Percentiles rank a stretch among this genome's conserved stretches.
phyloP scores from a whole-genome alignment of 2,888 invertebrate genomes.

The Holacanthella duospinosa region DNA sequence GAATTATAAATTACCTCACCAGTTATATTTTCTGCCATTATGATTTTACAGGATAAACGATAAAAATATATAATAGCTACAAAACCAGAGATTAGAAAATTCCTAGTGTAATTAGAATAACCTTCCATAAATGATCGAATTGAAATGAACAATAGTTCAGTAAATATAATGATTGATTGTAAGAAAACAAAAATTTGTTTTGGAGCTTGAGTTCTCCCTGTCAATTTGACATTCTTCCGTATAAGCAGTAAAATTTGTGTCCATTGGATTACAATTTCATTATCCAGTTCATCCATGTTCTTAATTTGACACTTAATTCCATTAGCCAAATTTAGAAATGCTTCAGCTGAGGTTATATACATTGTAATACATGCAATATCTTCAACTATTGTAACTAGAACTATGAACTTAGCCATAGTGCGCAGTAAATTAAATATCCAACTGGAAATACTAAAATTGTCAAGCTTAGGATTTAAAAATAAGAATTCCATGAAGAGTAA shows the following conservation, averaged over 20 bases:
- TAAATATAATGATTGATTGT: background rate
- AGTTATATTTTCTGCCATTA: background rate
- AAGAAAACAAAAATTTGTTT: background rate
- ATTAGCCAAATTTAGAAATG: background rate
- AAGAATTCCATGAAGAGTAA: too few relatives aligned
- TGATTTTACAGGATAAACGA: background rate
- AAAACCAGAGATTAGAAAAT: too few relatives aligned
- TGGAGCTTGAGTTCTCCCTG: conserved; percentile 1
- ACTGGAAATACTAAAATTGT: too few relatives aligned
- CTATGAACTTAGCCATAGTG: background rate
- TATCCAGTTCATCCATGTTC: too few relatives aligned
- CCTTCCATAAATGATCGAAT: too few relatives aligned
- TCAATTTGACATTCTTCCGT: background rate
- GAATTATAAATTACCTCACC: too few relatives aligned
- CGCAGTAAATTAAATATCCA: too few relatives aligned
- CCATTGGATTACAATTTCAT: background rate
- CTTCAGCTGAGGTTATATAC: background rate
- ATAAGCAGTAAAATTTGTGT: background rate
- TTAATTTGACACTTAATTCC: background rate
- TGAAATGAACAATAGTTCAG: background rate
- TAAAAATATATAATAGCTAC: background rate
- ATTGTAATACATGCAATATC: background rate
- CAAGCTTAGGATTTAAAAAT: too few relatives aligned
- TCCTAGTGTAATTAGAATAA: too few relatives aligned
- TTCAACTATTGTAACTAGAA: background rate